These are phyloP conservation scores for Sitta europaea DNA, from an alignment of 2,113 vertebrate genomes.

Conservation along the genomic window DNA sequence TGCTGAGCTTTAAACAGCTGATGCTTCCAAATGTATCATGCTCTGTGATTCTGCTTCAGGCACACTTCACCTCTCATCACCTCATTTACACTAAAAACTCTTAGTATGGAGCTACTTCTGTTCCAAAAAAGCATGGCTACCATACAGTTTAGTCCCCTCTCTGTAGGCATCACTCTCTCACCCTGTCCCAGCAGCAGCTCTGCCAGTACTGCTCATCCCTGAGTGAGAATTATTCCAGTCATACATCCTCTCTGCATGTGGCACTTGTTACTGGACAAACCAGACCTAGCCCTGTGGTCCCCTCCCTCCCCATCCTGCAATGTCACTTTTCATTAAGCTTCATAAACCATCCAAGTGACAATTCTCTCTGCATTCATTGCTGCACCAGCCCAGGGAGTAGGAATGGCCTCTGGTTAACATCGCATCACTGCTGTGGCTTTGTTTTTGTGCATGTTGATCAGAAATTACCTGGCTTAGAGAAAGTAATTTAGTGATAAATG, in stretches of 20 bases:
- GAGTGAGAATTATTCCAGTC: neutral
- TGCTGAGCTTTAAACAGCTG: neutral
- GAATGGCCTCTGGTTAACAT: constrained; percentile 59
- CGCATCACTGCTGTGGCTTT: neutral
- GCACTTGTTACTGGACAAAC: constrained; percentile 1
- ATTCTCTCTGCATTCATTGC: constrained; percentile 48
- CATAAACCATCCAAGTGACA: constrained; percentile 34
- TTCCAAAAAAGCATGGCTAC: neutral
- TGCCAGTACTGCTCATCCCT: neutral
- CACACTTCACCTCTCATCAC: neutral
- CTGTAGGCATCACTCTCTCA: neutral
- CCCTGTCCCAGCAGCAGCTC: neutral
- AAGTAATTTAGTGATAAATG: constrained; percentile 77
- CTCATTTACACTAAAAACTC: neutral
- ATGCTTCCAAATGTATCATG: neutral
- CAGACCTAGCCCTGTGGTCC: constrained; percentile 5
- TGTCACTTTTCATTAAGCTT: constrained; percentile 58
- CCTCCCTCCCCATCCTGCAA: neutral
- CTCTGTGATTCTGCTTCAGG: neutral
- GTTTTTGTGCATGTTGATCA: constrained; percentile 70
- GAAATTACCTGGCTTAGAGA: constrained; percentile 69
- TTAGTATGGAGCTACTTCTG: neutral
- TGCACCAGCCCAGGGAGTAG: constrained; percentile 15
- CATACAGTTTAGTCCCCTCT: neutral
- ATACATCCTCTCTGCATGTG: neutral